phyloP scores from a whole-genome alignment of 2,113 vertebrate genomes.

The Corapipo altera region DNA sequence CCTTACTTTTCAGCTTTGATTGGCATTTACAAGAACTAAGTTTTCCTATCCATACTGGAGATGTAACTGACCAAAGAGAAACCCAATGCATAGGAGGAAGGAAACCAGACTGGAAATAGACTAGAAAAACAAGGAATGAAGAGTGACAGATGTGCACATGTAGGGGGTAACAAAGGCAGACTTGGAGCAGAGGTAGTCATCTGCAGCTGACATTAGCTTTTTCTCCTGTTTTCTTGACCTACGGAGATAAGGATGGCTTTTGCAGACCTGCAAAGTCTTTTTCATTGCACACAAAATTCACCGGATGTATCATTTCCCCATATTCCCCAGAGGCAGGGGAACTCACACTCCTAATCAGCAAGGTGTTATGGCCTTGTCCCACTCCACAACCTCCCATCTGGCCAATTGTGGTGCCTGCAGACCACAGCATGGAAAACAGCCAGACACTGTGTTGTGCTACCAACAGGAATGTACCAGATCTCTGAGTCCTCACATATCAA shows the following conservation, averaged over 20 bases:
- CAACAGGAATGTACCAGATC: neutral
- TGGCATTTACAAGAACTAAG: neutral
- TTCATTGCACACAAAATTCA: neutral
- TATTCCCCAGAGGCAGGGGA: neutral
- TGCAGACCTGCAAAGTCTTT: neutral
- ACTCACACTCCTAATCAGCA: neutral
- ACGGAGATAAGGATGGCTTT: neutral
- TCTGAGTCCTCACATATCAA: neutral
- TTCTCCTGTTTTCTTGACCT: neutral
- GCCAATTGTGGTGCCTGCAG: neutral
- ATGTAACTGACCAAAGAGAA: neutral
- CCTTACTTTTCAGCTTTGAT: neutral
- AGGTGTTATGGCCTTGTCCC: neutral
- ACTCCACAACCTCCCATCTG: neutral
- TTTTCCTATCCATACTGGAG: neutral
- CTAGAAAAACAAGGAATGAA: neutral
- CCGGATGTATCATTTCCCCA: accelerated
- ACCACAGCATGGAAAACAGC: neutral
- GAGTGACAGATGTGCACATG: neutral
- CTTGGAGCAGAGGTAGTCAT: neutral
- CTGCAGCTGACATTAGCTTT: neutral
- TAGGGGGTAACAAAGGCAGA: neutral
- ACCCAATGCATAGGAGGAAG: neutral
- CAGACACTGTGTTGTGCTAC: accelerated
- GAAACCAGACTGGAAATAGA: neutral